A percentile compares a stretch with the other conserved stretches of the same genome.
phyloP scores from a whole-genome alignment of 2,797 vertebrate species.

The Brotula barbata region DNA sequence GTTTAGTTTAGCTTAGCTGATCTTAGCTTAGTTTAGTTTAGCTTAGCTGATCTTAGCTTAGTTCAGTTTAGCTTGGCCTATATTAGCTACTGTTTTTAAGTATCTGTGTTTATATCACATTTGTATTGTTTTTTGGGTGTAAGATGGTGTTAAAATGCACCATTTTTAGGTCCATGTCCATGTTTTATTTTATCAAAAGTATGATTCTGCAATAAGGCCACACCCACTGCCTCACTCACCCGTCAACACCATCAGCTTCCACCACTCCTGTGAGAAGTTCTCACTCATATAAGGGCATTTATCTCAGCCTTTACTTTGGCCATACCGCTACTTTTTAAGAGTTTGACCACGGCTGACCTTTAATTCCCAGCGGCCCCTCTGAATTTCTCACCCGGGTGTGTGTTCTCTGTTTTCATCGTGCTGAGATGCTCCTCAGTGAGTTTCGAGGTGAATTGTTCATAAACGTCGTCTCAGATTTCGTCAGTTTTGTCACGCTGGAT shows the following conservation, averaged over 20 bases:
- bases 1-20: too few relatives aligned
- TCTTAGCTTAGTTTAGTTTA: too few relatives aligned
- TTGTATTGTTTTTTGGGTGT: too few relatives aligned
- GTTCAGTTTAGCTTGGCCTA: too few relatives aligned
- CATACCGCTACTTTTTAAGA: constrained; percentile 11
- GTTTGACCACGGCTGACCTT: constrained; percentile 2
- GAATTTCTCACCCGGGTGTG: constrained; percentile 41
- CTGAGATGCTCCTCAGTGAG: constrained; percentile 5
- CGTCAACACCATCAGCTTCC: not conserved
- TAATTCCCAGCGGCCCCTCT: constrained; percentile 10
- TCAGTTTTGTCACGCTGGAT: not conserved
- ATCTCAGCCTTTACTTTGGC: not conserved
- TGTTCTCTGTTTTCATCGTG: constrained; percentile 19
- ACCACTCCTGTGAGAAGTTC: not conserved
- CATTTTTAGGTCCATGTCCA: too few relatives aligned
- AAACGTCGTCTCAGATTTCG: not conserved
- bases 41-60: too few relatives aligned
- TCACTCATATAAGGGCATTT: not conserved
- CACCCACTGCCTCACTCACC: too few relatives aligned
- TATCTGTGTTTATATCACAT: too few relatives aligned
- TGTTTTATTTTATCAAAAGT: too few relatives aligned
- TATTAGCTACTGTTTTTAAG: too few relatives aligned
- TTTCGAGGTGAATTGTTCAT: not conserved
- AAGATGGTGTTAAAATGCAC: too few relatives aligned
- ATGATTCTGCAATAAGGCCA: too few relatives aligned